A percentile compares a stretch with the other conserved stretches of the same genome.
phyloP scores from a whole-genome alignment of 2,888 invertebrate species.

The Acanthosepion esculentum region DNA sequence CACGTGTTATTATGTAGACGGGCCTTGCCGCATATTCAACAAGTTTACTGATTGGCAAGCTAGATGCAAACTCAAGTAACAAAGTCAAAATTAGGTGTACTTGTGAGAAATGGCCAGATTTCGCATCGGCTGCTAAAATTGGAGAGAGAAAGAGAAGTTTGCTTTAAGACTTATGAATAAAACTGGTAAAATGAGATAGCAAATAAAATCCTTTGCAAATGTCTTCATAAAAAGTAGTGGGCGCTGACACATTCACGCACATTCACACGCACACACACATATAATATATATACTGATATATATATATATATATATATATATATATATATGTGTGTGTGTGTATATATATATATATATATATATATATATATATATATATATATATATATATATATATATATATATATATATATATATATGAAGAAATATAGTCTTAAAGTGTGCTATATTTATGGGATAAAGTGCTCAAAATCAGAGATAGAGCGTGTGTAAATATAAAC shows the following conservation, averaged over 20 bases:
- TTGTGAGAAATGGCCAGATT: not conserved
- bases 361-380: not conserved
- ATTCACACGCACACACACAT: not conserved
- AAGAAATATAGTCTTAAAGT: too few species aligned
- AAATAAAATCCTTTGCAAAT: not conserved
- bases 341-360: not conserved
- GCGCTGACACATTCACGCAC: too few species aligned
- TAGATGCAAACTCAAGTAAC: not conserved
- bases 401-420: constrained; percentile 10
- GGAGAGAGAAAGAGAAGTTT: not conserved
- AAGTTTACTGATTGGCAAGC: not conserved
- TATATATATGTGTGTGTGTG: not conserved
- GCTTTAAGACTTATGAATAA: not conserved
- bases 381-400: not conserved
- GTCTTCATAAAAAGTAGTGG: not conserved
- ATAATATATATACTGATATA: too few species aligned
- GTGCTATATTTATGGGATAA: too few species aligned
- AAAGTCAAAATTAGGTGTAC: not conserved
- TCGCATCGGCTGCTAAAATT: not conserved
- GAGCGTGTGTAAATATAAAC: too few species aligned
- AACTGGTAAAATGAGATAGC: not conserved
- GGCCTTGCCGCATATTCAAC: not conserved
- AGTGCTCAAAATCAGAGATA: too few species aligned
- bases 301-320: not conserved
- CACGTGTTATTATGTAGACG: not conserved